A percentile compares a stretch with the other conserved stretches of the same genome.
phyloP scores from a whole-genome alignment of 2,888 invertebrate genomes.

The Charanyca ferruginea region DNA sequence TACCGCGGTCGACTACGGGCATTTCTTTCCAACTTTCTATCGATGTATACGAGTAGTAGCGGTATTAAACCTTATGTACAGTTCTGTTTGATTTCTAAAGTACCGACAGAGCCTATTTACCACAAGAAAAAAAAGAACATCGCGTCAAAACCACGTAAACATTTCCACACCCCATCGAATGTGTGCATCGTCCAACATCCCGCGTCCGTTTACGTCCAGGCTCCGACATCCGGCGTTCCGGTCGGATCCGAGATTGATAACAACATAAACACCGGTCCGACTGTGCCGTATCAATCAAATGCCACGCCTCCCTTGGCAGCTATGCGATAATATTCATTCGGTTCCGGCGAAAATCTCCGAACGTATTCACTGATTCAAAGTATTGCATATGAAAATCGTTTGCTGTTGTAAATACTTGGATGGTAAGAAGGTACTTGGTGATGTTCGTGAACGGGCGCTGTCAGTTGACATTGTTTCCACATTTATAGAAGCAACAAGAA shows the following conservation, averaged over 20 bases:
- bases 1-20: too few relatives aligned
- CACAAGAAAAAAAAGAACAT: conserved; percentile 12
- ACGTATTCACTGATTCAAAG: conserved; percentile 39
- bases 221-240: conserved; percentile 49
- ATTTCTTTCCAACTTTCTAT: too few relatives aligned
- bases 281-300: conserved; percentile 69
- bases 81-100: too few relatives aligned
- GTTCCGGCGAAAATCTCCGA: conserved; percentile 40
- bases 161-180: conserved; percentile 27
- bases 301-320: conserved; percentile 70
- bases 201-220: conserved; percentile 51
- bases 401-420: conserved; percentile 16
- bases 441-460: too few relatives aligned
- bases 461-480: too few relatives aligned
- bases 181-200: conserved; percentile 38
- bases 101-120: too few relatives aligned
- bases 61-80: too few relatives aligned
- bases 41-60: too few relatives aligned
- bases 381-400: conserved; percentile 14
- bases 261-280: conserved; percentile 63
- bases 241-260: conserved; percentile 63
- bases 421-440: too few relatives aligned
- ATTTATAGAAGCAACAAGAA: too few relatives aligned
- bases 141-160: neutral
- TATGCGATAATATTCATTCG: conserved; percentile 53